A percentile compares a stretch with the other conserved stretches of the same genome.
Evolutionary conservation across 1,140 invertebrate genomes (phyloP).

Genomic region (Stenopsyche tienmushanensis): DNA sequence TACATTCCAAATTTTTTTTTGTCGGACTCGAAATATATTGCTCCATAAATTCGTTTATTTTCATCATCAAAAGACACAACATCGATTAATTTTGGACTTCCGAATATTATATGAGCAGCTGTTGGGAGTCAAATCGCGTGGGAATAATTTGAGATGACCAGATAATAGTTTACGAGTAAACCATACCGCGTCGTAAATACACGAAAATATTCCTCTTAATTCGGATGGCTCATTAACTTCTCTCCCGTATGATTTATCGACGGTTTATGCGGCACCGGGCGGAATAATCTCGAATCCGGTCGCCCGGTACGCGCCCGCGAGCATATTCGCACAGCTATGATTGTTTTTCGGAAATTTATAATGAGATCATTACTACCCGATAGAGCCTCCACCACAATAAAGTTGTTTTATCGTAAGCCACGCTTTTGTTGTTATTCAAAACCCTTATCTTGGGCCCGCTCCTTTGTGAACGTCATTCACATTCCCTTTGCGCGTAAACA

Average conservation of each 20-base stretch:
- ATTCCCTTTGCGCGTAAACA: conserved; percentile 1
- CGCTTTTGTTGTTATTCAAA: conserved; percentile 14
- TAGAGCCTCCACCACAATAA: conserved; percentile 5
- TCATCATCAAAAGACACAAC: too few species aligned
- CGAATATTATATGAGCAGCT: too few species aligned
- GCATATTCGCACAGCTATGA: conserved; percentile 1
- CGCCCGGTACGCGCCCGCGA: neutral
- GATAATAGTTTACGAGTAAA: neutral
- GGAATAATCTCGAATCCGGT: neutral
- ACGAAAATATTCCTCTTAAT: neutral
- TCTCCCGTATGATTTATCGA: too few species aligned
- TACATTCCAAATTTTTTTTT: too few species aligned
- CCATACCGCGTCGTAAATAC: neutral
- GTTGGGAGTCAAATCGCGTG: neutral
- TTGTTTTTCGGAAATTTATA: conserved; percentile 18
- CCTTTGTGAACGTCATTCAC: conserved; percentile 27
- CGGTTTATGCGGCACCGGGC: too few species aligned
- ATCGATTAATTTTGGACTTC: too few species aligned
- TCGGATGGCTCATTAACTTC: neutral
- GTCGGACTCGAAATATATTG: too few species aligned
- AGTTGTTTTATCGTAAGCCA: conserved; percentile 7
- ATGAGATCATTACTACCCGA: conserved; percentile 24
- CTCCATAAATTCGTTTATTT: too few species aligned
- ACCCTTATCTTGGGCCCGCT: conserved; percentile 25
- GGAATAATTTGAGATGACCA: neutral